These are phyloP conservation scores for Apamea monoglypha DNA, from an alignment of 2,888 invertebrate genomes.

Conservation along the genomic window DNA sequence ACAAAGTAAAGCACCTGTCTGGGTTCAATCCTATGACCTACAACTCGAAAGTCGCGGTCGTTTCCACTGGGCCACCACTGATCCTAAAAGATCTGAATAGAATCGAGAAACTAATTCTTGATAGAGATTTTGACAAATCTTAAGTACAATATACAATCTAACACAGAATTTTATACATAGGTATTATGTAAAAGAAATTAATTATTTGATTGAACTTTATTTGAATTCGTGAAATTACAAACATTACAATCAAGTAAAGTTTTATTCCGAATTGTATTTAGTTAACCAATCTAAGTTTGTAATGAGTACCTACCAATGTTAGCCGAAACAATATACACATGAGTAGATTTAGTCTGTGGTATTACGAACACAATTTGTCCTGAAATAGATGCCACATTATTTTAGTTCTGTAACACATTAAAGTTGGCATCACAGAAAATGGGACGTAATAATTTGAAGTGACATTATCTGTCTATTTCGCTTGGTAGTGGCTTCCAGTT, in stretches of 20 bases:
- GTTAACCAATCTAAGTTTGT: conserved; percentile 14
- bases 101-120: not conserved
- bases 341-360: not conserved
- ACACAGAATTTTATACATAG: not conserved
- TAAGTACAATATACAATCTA: not conserved
- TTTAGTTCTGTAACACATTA: conserved; percentile 34
- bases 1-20: not conserved
- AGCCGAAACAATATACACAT: not conserved
- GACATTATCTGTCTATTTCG: conserved; percentile 54
- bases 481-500: conserved; percentile 21
- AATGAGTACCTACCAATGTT: conserved; percentile 4
- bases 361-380: conserved; percentile 8
- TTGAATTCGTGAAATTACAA: not conserved
- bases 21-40: not conserved
- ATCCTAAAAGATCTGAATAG: not conserved
- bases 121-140: not conserved
- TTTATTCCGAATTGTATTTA: not conserved
- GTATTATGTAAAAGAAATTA: not conserved
- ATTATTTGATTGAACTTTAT: not conserved
- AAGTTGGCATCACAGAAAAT: conserved; percentile 46
- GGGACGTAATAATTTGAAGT: conserved; percentile 48
- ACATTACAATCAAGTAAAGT: not conserved
- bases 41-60: not conserved
- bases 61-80: not conserved
- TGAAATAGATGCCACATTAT: conserved; percentile 24